Percentiles rank a stretch among this genome's conserved stretches.
These are phyloP conservation scores for Etia nguti DNA, from an alignment of 2,113 vertebrate species.

Conservation along the genomic window DNA sequence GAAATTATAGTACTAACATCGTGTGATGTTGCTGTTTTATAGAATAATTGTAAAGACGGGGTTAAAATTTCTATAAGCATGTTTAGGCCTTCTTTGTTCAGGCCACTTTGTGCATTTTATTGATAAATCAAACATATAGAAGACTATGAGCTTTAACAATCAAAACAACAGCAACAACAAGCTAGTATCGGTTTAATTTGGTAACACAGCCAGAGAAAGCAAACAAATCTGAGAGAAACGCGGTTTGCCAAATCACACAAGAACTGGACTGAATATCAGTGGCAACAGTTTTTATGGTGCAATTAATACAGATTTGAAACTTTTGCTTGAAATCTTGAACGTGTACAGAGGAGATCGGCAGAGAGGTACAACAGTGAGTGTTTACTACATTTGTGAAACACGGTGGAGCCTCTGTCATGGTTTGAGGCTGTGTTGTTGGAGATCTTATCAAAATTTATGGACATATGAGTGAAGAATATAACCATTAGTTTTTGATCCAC, in stretches of 20 bases:
- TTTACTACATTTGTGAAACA: neutral
- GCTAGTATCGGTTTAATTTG: neutral
- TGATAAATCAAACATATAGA: neutral
- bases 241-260: neutral
- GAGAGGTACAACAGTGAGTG: neutral
- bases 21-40: neutral
- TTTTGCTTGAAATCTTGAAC: neutral
- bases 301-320: neutral
- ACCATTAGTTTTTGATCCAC: fast-evolving
- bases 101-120: neutral
- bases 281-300: neutral
- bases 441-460: neutral
- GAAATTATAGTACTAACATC: fast-evolving
- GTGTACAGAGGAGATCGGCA: neutral
- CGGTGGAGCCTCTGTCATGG: neutral
- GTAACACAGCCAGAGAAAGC: fast-evolving
- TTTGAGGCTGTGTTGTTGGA: neutral
- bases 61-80: neutral
- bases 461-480: fast-evolving
- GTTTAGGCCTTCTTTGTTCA: neutral
- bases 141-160: neutral
- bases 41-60: neutral
- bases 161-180: neutral
- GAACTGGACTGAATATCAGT: neutral
- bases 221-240: neutral